Evolutionary conservation across 1,140 invertebrate species (phyloP).

Genomic region (Harpegnathos saltator): DNA sequence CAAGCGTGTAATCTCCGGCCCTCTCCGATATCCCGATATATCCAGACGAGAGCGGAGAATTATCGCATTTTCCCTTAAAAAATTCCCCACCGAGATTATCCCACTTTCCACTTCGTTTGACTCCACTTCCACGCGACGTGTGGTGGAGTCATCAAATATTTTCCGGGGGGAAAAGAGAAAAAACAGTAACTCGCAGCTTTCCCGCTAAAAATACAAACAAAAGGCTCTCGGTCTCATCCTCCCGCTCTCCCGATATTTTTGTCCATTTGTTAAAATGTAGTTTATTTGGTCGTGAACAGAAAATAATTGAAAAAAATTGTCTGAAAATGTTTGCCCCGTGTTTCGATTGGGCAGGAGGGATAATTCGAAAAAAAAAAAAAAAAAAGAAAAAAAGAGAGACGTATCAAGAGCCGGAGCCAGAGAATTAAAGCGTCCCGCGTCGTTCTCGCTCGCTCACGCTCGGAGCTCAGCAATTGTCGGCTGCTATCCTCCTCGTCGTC

Average conservation of each 20-base stretch:
- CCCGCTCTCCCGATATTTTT: too few species aligned
- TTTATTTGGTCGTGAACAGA: neutral
- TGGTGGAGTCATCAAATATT: neutral
- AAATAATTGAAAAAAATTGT: neutral
- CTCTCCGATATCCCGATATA: slow-evolving; percentile 43
- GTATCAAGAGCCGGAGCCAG: too few species aligned
- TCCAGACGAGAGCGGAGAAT: neutral
- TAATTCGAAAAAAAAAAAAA: neutral
- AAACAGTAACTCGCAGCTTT: neutral
- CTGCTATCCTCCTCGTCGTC: too few species aligned
- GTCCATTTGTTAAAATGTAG: neutral
- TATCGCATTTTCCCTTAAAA: slow-evolving; percentile 16
- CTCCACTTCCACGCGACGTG: neutral
- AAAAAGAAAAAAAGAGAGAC: too few species aligned
- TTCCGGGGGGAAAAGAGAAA: too few species aligned
- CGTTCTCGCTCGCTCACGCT: too few species aligned
- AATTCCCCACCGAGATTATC: slow-evolving; percentile 46
- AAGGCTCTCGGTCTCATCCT: too few species aligned
- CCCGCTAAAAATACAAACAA: neutral
- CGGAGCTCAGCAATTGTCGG: too few species aligned
- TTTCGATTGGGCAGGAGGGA: too few species aligned
- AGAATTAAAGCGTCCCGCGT: too few species aligned
- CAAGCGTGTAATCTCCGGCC: slow-evolving; percentile 22
- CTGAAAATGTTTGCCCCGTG: neutral
- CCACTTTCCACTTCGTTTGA: neutral